phyloP scores from a whole-genome alignment of 2,888 invertebrate genomes.

The Drosophila prostipennis region DNA sequence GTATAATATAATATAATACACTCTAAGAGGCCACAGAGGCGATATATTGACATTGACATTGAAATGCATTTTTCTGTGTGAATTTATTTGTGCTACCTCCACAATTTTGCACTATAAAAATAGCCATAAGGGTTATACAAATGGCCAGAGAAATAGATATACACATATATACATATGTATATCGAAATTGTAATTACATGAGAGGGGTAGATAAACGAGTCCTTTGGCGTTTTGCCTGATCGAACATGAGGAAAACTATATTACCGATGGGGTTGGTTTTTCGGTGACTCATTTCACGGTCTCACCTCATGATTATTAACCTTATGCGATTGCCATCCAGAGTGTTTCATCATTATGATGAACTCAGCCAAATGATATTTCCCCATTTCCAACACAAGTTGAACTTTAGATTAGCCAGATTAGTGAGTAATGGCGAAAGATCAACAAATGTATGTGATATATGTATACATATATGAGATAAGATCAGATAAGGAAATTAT shows the following conservation, averaged over 20 bases:
- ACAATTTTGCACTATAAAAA: constrained; percentile 23
- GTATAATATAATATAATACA: background rate
- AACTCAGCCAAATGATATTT: constrained; percentile 8
- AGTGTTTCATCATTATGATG: constrained; percentile 2
- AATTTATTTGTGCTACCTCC: constrained; percentile 10
- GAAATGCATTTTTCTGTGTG: constrained; percentile 48
- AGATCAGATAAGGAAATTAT: background rate
- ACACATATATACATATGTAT: too few relatives aligned
- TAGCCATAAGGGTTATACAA: constrained; percentile 20
- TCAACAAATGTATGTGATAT: background rate
- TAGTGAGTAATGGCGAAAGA: constrained; percentile 9
- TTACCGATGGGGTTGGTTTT: background rate
- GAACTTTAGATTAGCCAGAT: constrained; percentile 7
- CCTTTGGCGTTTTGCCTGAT: constrained; percentile 15
- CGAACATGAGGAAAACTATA: constrained; percentile 1
- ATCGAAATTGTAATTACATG: background rate
- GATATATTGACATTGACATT: constrained; percentile 55
- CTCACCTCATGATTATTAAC: background rate
- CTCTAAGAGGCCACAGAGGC: constrained; percentile 6
- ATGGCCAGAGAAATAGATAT: background rate
- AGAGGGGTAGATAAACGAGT: constrained; percentile 13
- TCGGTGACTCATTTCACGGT: constrained; percentile 17
- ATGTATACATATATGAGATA: background rate
- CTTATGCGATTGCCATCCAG: background rate
- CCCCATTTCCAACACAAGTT: constrained; percentile 4